phyloP scores from a whole-genome alignment of 2,113 vertebrate species.

The Pelvicachromis taeniatus region DNA sequence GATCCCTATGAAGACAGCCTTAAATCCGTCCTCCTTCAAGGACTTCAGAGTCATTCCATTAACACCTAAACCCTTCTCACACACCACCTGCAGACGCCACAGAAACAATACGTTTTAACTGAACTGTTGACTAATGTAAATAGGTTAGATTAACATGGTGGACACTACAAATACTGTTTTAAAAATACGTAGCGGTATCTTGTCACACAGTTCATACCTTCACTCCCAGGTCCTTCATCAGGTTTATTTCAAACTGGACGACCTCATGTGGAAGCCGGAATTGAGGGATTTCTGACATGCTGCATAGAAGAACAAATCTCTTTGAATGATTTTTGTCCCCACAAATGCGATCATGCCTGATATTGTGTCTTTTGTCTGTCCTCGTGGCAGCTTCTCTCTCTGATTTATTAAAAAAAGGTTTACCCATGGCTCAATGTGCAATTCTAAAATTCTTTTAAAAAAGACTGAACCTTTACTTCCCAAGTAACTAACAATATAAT shows the following conservation, averaged over 20 bases:
- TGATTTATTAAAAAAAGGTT: neutral
- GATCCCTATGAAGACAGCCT: constrained; percentile 86
- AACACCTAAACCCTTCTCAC: constrained; percentile 77
- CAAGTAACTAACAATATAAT: neutral
- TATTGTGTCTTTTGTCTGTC: neutral
- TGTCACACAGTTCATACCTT: constrained; percentile 40
- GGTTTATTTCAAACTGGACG: constrained; percentile 85
- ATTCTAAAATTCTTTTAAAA: neutral
- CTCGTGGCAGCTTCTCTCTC: neutral
- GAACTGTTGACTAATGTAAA: neutral
- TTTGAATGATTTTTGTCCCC: neutral
- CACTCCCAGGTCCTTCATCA: constrained; percentile 90
- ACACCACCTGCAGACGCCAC: constrained; percentile 73
- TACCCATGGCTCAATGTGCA: neutral
- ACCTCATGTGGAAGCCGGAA: constrained; percentile 85
- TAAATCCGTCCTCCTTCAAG: constrained; percentile 81
- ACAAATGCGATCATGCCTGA: neutral
- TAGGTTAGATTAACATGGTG: neutral
- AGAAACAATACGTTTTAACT: neutral
- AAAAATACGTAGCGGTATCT: neutral
- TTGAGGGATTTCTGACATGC: constrained; percentile 87
- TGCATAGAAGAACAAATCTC: constrained; percentile 29
- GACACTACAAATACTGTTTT: neutral
- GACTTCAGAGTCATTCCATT: constrained; percentile 79
- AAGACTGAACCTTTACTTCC: neutral